Percentiles rank a stretch among this genome's conserved stretches.
Conservation (phyloP, 2,113 vertebrate species). For the Alaudala cheleensis region DNA sequence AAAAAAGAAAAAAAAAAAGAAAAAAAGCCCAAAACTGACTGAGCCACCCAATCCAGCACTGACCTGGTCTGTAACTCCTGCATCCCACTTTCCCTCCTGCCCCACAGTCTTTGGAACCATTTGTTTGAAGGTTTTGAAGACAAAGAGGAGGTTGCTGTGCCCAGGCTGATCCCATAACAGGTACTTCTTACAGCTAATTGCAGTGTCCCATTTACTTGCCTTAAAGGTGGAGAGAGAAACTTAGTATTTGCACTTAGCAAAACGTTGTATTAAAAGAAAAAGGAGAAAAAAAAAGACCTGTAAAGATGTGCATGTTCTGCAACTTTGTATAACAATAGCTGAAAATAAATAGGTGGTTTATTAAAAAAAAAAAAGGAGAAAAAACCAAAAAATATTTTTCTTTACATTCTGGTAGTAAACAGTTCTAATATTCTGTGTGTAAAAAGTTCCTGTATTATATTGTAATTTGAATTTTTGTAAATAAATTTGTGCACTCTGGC, state of each 20-base stretch:
- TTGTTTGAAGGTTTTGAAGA: not conserved
- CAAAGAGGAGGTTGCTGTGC: not conserved
- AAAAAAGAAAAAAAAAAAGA: not conserved
- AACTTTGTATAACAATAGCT: slow-evolving; percentile 74
- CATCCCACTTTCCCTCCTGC: not conserved
- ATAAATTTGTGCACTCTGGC: slow-evolving; percentile 74
- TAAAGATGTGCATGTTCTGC: slow-evolving; percentile 73
- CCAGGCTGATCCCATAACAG: not conserved
- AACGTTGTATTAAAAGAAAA: slow-evolving; percentile 45
- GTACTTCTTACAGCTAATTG: slow-evolving; percentile 19
- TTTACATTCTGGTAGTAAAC: slow-evolving; percentile 72
- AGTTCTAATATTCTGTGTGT: slow-evolving; percentile 72
- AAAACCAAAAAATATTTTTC: slow-evolving; percentile 59
- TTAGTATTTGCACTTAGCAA: slow-evolving; percentile 81
- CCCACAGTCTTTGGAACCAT: not conserved
- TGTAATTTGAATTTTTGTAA: slow-evolving; percentile 81
- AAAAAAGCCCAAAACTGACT: not conserved
- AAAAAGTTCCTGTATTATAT: slow-evolving; percentile 80
- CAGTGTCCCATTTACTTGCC: slow-evolving; percentile 73
- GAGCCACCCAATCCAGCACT: not conserved
- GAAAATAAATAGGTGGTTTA: slow-evolving; percentile 67
- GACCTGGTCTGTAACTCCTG: not conserved
- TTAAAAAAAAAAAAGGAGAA: slow-evolving; percentile 7
- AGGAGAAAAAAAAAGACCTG: not conserved
- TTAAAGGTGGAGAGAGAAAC: slow-evolving; percentile 79